Conservation (phyloP, 2,113 vertebrate genomes). For the Trichomycterus rosablanca region DNA sequence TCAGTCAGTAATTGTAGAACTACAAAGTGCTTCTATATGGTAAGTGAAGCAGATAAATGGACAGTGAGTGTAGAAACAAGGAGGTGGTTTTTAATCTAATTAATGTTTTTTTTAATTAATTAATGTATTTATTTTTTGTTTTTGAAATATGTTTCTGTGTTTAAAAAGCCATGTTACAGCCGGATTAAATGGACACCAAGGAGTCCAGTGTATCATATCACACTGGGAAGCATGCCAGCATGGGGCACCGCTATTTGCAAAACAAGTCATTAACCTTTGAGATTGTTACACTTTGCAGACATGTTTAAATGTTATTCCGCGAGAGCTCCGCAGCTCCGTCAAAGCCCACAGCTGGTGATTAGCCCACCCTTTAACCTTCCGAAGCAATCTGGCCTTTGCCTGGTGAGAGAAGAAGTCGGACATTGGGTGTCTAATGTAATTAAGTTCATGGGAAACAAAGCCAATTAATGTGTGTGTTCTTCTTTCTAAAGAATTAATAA, state of each 20-base stretch:
- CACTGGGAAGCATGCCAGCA: conserved; percentile 17
- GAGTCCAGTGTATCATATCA: conserved; percentile 7
- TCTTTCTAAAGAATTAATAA: too few relatives aligned
- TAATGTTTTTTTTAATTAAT: too few relatives aligned
- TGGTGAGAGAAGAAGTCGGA: neutral
- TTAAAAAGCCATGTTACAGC: too few relatives aligned
- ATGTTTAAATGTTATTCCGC: conserved; percentile 31
- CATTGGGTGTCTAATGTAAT: conserved; percentile 13
- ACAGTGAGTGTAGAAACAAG: too few relatives aligned
- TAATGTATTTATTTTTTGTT: too few relatives aligned
- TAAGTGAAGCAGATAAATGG: too few relatives aligned
- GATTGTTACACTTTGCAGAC: conserved; percentile 26
- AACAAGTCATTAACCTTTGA: conserved; percentile 41
- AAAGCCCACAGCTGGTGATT: conserved; percentile 12
- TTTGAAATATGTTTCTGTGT: too few relatives aligned
- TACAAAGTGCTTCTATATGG: too few relatives aligned
- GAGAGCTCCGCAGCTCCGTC: conserved; percentile 4
- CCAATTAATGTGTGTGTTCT: too few relatives aligned
- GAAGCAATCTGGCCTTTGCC: conserved; percentile 27
- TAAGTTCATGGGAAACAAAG: conserved; percentile 13
- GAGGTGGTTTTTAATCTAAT: too few relatives aligned
- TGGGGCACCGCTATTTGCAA: conserved; percentile 20
- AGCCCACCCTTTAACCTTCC: conserved; percentile 24
- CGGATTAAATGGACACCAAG: neutral
- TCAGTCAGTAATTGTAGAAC: too few relatives aligned